Percentiles rank a stretch among this genome's conserved stretches.
Conservation (phyloP, 2,797 vertebrate species). For the Cyprinella venusta region DNA sequence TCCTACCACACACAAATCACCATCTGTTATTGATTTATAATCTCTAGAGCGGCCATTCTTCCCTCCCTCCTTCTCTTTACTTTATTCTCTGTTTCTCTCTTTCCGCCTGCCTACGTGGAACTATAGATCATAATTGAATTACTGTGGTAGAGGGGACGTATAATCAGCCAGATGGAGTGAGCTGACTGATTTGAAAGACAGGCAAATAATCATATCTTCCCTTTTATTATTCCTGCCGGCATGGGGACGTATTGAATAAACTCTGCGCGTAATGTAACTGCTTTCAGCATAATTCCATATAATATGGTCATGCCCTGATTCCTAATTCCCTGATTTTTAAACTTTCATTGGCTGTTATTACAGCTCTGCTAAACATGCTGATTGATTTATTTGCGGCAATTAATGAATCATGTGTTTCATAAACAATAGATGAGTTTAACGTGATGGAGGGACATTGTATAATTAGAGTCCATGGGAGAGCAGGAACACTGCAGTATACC, state of each 20-base stretch:
- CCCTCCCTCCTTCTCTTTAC: slow-evolving; percentile 9
- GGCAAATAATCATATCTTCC: slow-evolving; percentile 29
- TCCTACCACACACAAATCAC: slow-evolving; percentile 26
- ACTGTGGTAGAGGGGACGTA: slow-evolving; percentile 26
- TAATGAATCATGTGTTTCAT: slow-evolving; percentile 53
- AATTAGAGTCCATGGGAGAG: slow-evolving; percentile 7
- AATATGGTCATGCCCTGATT: slow-evolving; percentile 49
- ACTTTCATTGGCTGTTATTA: slow-evolving; percentile 44
- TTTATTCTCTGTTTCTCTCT: slow-evolving; percentile 24
- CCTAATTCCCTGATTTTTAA: slow-evolving; percentile 38
- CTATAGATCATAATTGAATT: slow-evolving; percentile 46
- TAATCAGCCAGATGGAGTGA: slow-evolving; percentile 40
- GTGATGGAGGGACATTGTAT: slow-evolving; percentile 36
- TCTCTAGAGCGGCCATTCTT: slow-evolving; percentile 21
- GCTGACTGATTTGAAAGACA: slow-evolving; percentile 34
- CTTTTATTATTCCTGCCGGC: slow-evolving; percentile 25
- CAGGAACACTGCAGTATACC: background rate
- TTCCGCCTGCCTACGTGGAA: slow-evolving; percentile 8
- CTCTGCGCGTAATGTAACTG: slow-evolving; percentile 30
- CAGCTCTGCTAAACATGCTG: slow-evolving; percentile 43
- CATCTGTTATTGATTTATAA: slow-evolving; percentile 43
- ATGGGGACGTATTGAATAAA: slow-evolving; percentile 44
- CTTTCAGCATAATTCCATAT: slow-evolving; percentile 42
- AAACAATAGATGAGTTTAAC: slow-evolving; percentile 52
- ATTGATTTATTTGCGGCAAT: slow-evolving; percentile 47